Base-by-base conservation (phyloP, 2,888 invertebrate genomes). In the Lepetodrilus schrolli region DNA sequence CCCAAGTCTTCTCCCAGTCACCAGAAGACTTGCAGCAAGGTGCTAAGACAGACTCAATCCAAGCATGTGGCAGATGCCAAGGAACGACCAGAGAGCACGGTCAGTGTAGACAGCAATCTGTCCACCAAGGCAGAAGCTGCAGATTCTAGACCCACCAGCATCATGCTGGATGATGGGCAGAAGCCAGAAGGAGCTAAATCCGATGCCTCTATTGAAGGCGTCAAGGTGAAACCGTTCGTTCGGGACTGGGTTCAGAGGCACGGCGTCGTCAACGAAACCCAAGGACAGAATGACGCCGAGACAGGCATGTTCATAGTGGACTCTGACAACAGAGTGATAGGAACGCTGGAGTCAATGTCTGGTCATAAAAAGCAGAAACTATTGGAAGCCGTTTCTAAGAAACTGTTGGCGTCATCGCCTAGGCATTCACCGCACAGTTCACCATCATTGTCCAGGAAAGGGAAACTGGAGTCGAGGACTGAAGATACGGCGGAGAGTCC, bases 181-280 rank as follows among this genome's bases (percentile, higher is more conserved):
- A 68, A 68, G 26, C 8, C 68, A n/a, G 68, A 68, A 23, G 74
- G 78, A 2, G 72, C 77, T 10, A 81, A 78, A 71, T 17, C 71
- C 17, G 77, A 77, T 34, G 75, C 78, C 3, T 73, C 71, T 34
- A 76, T 79, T 43, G 79, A 77, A 8, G 75, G 51, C 7, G 58
- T 36, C 8, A 70, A 72, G 66, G 83, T 85, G 17, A 86, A 86
- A 74, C 84, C 87, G 20, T 89, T 89, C 79, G 89, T 89, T 10
- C 75, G 82, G 65, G 88, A 88, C 78, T 89, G 89, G 89, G 88
- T 89, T 38, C 85, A 87, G 74, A 86, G 83, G 76, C 89, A 88
- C 78, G 81, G 82, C 73, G 65, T 70, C 34, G 37, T 80, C 8
- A 51, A 47, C n/a, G 66, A 74, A 13, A 78, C 71, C 43, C 73